Percentiles rank a stretch among this genome's conserved stretches.
Evolutionary conservation across 2,113 vertebrate species (phyloP).

Genomic region (Pongo abelii): DNA sequence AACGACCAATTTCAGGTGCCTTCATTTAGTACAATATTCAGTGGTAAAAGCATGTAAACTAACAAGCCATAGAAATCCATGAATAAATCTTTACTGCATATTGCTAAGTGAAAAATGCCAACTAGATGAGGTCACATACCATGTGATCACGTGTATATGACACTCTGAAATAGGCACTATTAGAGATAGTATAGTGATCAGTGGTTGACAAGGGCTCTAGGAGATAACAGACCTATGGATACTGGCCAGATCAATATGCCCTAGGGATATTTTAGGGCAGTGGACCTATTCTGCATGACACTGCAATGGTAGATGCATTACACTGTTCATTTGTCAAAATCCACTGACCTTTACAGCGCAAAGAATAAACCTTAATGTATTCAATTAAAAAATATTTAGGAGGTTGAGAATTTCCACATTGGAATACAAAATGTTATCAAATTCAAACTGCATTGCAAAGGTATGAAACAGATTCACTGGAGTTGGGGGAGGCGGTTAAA

Average conservation of each 20-base stretch:
- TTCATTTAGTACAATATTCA: background rate
- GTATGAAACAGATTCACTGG: accelerated
- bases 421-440: no score
- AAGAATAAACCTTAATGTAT: background rate
- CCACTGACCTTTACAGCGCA: no score
- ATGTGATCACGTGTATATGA: accelerated
- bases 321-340: background rate
- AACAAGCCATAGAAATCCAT: background rate
- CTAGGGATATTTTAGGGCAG: background rate
- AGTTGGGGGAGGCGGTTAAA: no score
- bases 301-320: accelerated
- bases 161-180: accelerated
- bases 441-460: background rate
- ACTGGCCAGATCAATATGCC: no score
- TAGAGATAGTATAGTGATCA: accelerated
- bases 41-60: background rate
- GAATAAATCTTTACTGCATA: no score
- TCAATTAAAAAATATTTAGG: no score
- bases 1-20: no score
- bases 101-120: background rate
- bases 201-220: accelerated
- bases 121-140: accelerated
- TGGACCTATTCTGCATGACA: background rate
- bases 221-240: background rate
- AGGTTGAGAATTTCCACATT: background rate